phyloP scores from a whole-genome alignment of 2,888 invertebrate genomes.

The Acleris laterana region DNA sequence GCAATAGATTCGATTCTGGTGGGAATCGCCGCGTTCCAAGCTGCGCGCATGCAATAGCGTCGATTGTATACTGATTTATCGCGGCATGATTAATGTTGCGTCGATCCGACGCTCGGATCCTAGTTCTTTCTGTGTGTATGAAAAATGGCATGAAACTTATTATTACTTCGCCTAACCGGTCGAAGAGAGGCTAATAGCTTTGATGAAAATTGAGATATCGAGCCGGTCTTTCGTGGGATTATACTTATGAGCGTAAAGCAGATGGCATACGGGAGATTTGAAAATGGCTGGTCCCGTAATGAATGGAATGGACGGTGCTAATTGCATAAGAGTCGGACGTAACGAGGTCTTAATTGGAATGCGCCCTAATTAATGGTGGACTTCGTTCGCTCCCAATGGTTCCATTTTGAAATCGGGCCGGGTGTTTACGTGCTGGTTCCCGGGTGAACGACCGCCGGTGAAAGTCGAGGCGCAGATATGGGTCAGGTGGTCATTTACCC shows the following conservation, averaged over 20 bases:
- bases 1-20: constrained; percentile 46
- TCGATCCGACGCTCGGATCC: constrained; percentile 25
- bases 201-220: constrained; percentile 13
- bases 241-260: not conserved
- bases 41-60: constrained; percentile 41
- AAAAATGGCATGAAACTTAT: constrained; percentile 25
- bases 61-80: constrained; percentile 37
- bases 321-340: constrained; percentile 77
- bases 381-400: constrained; percentile 63
- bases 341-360: constrained; percentile 79
- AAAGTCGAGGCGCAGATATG: constrained; percentile 77
- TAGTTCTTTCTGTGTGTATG: constrained; percentile 27
- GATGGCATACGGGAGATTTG: not conserved
- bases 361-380: constrained; percentile 79
- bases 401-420: constrained; percentile 75
- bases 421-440: constrained; percentile 73
- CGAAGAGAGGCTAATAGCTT: constrained; percentile 6
- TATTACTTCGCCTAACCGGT: constrained; percentile 18
- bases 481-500: constrained; percentile 83
- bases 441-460: constrained; percentile 80
- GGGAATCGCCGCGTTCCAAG: constrained; percentile 41
- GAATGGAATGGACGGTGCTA: constrained; percentile 60
- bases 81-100: constrained; percentile 38
- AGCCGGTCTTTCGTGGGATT: not conserved
- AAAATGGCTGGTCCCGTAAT: constrained; percentile 34